Percentiles rank a stretch among this genome's conserved stretches.
phyloP scores from a whole-genome alignment of 2,888 invertebrate genomes.

The Parnassius mnemosyne region DNA sequence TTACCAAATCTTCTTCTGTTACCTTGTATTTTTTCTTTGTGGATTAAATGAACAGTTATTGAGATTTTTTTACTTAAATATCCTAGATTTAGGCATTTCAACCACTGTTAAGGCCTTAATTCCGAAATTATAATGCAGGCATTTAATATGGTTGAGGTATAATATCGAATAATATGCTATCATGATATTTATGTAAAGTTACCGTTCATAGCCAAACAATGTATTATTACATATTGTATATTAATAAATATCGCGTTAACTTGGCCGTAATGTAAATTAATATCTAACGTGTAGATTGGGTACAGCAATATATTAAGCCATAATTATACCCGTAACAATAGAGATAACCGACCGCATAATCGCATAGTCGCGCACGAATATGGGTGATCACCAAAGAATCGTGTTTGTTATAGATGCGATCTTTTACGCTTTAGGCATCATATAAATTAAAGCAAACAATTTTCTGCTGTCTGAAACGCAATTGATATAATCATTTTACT shows the following conservation, averaged over 20 bases:
- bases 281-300: constrained; percentile 48
- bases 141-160: too few species aligned
- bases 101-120: too few species aligned
- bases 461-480: not conserved
- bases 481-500: constrained; percentile 19
- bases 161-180: too few species aligned
- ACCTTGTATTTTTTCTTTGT: too few species aligned
- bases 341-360: constrained; percentile 44
- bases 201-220: not conserved
- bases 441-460: constrained; percentile 8
- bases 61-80: too few species aligned
- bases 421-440: constrained; percentile 21
- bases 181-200: not conserved
- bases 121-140: too few species aligned
- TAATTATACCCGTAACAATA: constrained; percentile 48
- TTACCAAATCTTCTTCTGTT: too few species aligned
- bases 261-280: constrained; percentile 50
- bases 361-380: constrained; percentile 31
- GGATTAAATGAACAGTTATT: too few species aligned
- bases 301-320: constrained; percentile 41
- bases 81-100: too few species aligned
- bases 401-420: constrained; percentile 16
- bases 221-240: constrained; percentile 11
- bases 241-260: constrained; percentile 29
- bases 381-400: constrained; percentile 32